Percentiles rank a stretch among this genome's conserved stretches.
phyloP scores from a whole-genome alignment of 1,140 invertebrate genomes.

The Diabrotica undecimpunctata region DNA sequence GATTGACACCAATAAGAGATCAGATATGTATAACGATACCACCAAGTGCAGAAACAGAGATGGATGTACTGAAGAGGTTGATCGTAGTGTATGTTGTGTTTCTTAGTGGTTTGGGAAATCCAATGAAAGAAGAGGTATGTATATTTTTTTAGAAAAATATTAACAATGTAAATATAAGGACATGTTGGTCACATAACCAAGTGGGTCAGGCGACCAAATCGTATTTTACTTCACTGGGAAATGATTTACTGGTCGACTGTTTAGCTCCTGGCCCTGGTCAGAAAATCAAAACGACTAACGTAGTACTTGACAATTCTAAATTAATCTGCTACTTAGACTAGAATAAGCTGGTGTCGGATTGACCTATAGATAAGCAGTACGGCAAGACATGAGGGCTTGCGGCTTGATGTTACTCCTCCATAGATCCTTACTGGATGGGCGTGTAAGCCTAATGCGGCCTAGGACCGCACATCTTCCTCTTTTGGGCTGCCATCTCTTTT shows the following conservation, averaged over 20 bases:
- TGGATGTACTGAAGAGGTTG: conserved; percentile 59
- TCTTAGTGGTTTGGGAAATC: conserved; percentile 61
- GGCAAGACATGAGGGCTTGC: no score
- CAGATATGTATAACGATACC: conserved; percentile 56
- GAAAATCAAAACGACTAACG: no score
- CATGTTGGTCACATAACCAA: background rate
- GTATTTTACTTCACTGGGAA: background rate
- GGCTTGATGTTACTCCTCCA: no score
- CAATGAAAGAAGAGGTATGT: conserved; percentile 56
- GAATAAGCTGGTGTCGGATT: no score
- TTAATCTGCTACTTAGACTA: no score
- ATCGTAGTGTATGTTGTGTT: conserved; percentile 61
- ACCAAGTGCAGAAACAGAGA: conserved; percentile 47
- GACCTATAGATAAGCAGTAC: no score
- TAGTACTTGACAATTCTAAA: no score
- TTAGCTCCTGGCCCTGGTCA: no score
- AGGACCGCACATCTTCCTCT: background rate
- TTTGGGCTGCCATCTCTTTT: background rate
- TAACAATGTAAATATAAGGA: background rate
- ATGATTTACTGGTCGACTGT: no score
- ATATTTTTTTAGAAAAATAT: conserved; percentile 1
- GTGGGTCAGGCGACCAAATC: no score
- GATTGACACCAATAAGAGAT: conserved; percentile 51
- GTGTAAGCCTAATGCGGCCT: background rate
- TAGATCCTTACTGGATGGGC: background rate